phyloP scores from a whole-genome alignment of 2,888 invertebrate species.

The Polylopha cassiicola region DNA sequence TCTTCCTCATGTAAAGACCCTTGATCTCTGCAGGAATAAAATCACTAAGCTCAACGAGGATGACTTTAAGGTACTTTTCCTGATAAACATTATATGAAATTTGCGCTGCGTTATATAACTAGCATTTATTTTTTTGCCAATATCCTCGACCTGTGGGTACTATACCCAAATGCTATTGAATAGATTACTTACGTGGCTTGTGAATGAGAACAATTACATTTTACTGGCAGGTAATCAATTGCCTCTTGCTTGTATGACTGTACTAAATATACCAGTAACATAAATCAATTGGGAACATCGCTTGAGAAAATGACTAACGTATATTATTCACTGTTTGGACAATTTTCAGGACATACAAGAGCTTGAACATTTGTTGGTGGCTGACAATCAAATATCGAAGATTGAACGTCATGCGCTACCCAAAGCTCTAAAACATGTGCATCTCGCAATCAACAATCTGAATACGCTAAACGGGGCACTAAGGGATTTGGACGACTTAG shows the following conservation, averaged over 20 bases:
- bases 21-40: slow-evolving; percentile 89
- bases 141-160: too few relatives aligned
- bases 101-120: too few relatives aligned
- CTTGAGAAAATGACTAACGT: too few relatives aligned
- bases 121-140: background rate
- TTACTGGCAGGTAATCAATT: too few relatives aligned
- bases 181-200: too few relatives aligned
- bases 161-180: too few relatives aligned
- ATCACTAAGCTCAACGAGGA: slow-evolving; percentile 84
- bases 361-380: slow-evolving; percentile 82
- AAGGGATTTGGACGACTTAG: slow-evolving; percentile 82
- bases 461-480: slow-evolving; percentile 85
- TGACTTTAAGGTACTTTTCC: slow-evolving; percentile 82
- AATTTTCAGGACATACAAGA: slow-evolving; percentile 64
- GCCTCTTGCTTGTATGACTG: too few relatives aligned
- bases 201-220: too few relatives aligned
- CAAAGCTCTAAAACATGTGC: slow-evolving; percentile 80
- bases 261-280: too few relatives aligned
- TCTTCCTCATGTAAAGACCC: slow-evolving; percentile 85
- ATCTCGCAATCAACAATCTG: slow-evolving; percentile 85
- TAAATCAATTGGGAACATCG: too few relatives aligned
- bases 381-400: slow-evolving; percentile 85
- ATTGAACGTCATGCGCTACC: slow-evolving; percentile 86
- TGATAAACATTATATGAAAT: too few relatives aligned
- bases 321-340: background rate